These are phyloP conservation scores for Hemaris fuciformis DNA, from an alignment of 2,888 invertebrate genomes.

Conservation along the genomic window DNA sequence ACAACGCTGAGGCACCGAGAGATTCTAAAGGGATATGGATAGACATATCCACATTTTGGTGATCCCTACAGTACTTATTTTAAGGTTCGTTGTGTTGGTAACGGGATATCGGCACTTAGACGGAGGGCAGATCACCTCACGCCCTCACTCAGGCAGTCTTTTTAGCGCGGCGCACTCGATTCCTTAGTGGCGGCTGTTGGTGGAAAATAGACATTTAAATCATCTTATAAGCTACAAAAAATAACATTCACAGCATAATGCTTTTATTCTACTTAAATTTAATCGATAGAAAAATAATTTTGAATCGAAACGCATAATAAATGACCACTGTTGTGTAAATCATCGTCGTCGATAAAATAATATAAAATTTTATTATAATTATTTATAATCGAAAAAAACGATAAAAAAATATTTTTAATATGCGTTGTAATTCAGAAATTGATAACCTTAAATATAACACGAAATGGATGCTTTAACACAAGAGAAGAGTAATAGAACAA, in stretches of 20 bases:
- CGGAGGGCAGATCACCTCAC: conserved; percentile 11
- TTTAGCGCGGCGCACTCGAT: conserved; percentile 60
- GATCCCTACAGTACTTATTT: neutral
- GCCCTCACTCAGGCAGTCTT: conserved; percentile 53
- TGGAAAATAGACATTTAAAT: conserved; percentile 24
- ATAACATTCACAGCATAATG: too few species aligned
- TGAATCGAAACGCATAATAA: neutral
- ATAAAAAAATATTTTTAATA: neutral
- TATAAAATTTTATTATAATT: neutral
- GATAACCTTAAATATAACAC: neutral
- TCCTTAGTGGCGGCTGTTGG: conserved; percentile 76
- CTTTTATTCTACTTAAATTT: too few species aligned
- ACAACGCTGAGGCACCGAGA: conserved; percentile 26
- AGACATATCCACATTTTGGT: too few species aligned
- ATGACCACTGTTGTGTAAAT: neutral
- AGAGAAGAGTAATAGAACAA: neutral
- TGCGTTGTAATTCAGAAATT: conserved; percentile 17
- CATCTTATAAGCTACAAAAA: too few species aligned
- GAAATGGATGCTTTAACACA: neutral
- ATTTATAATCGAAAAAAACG: too few species aligned
- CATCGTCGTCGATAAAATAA: neutral
- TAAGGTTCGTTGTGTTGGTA: neutral
- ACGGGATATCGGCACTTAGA: conserved; percentile 9
- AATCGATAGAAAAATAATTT: neutral
- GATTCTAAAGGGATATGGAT: neutral